Base-by-base conservation (phyloP, 2,888 invertebrate species). In the Crocallis elinguaria region DNA sequence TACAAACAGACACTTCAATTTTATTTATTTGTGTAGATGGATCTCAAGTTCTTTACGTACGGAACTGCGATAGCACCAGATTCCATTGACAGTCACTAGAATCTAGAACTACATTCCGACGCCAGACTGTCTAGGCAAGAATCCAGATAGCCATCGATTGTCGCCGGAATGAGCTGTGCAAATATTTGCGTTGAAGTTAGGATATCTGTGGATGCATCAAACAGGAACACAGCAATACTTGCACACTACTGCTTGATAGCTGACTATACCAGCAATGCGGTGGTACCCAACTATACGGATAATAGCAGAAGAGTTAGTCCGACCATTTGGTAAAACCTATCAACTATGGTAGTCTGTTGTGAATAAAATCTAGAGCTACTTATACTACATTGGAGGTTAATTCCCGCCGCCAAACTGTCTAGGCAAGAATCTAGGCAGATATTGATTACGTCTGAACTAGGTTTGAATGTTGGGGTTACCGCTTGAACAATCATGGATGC, bases 381-480 rank as follows among this genome's bases (percentile, higher is more conserved):
- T n/a, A n/a, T n/a, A n/a, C 1, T 38, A 23, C 8, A 25, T n/a
- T 39, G 9, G 4, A 29, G 39, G 23, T 0, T 9, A 11, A 29
- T 51, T 57, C 42, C 48, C 38, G 85, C 61, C 84, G 83, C 84
- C 86, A 69, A 76, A 52, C 77, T 60, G 84, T 83, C 86, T 85
- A 64, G 72, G 59, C 68, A 65, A 70, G 68, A 71, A 76, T 76
- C 68, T 71, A 78, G 75, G 64, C 60, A 51, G 51, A 57, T 84
- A 87, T 88, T 71, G 87, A 87, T 87, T 82, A 57, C 57, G 60
- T 73, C 69, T 59, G 66, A 80, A 50, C 55, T 49, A 59, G 49
- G 49, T 21, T 39, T 13, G 30, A 29, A 11, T 29, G 16, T 17
- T 37, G 7, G 13, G 23, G 13, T 7, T n/a, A n/a, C n/a, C 19